Evolutionary conservation across 2,888 invertebrate species (phyloP).

Genomic region (Ornithoptera priamus): DNA sequence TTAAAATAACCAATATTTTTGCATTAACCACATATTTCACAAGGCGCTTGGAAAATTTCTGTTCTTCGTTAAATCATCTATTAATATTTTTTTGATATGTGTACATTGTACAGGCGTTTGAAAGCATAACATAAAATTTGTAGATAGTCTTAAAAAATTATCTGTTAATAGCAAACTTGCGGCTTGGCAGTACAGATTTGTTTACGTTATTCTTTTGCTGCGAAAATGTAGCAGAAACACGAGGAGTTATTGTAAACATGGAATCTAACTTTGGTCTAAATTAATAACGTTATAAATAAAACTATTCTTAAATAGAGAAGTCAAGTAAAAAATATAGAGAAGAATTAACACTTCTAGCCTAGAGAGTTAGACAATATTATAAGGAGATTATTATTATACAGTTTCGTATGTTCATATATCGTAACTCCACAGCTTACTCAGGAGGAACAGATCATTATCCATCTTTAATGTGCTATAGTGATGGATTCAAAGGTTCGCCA

Average conservation of each 20-base stretch:
- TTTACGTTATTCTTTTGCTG: constrained; percentile 29
- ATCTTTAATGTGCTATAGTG: too few species aligned
- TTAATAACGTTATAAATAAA: neutral
- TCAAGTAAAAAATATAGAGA: neutral
- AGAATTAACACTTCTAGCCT: too few species aligned
- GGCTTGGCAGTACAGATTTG: constrained; percentile 24
- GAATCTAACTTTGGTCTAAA: constrained; percentile 6
- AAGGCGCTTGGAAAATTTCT: neutral
- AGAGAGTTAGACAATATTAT: too few species aligned
- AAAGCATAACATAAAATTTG: constrained; percentile 17
- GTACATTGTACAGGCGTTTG: constrained; percentile 7
- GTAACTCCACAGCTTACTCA: too few species aligned
- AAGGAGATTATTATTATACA: too few species aligned
- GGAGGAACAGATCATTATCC: too few species aligned
- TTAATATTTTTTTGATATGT: constrained; percentile 12
- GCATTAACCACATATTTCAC: neutral
- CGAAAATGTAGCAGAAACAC: constrained; percentile 22
- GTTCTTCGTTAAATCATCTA: constrained; percentile 4
- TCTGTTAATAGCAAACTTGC: constrained; percentile 19
- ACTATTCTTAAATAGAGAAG: neutral
- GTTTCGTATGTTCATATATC: too few species aligned
- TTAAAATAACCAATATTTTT: neutral
- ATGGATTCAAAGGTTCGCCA: too few species aligned
- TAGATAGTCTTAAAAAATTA: constrained; percentile 21
- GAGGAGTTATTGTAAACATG: constrained; percentile 21